These are phyloP conservation scores for Alouatta palliata DNA, from an alignment of 2,113 vertebrate genomes.

Conservation along the genomic window DNA sequence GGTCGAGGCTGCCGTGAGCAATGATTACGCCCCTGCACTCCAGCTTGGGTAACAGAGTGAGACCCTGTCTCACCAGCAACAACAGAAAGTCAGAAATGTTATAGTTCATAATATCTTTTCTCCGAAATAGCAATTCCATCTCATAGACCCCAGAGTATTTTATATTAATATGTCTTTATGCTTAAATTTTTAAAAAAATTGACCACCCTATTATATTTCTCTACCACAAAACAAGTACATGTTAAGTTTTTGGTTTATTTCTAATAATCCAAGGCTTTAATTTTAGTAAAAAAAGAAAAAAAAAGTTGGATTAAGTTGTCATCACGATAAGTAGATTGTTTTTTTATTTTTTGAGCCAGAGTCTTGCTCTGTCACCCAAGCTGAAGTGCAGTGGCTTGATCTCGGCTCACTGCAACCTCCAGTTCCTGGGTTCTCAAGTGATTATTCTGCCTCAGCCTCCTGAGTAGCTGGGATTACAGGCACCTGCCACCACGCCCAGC, in stretches of 20 bases:
- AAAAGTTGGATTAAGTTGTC: background rate
- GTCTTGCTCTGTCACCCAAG: too few species aligned
- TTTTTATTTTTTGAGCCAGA: too few species aligned
- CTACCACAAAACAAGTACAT: background rate
- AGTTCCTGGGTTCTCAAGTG: too few species aligned
- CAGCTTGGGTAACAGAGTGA: too few species aligned
- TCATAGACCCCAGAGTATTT: background rate
- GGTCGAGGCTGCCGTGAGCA: too few species aligned
- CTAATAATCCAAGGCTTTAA: background rate
- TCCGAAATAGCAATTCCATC: background rate
- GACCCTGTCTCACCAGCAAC: too few species aligned
- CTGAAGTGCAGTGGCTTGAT: too few species aligned
- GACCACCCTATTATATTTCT: background rate
- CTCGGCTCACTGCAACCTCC: too few species aligned
- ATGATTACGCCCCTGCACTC: too few species aligned
- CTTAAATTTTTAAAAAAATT: background rate
- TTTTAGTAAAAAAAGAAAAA: background rate
- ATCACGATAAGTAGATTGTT: background rate
- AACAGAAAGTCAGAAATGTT: background rate
- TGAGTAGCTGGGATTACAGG: too few species aligned
- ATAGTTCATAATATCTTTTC: background rate
- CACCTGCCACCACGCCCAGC: fast-evolving
- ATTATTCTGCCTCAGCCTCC: too few species aligned
- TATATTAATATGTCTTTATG: background rate
- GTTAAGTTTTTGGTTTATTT: background rate